Evolutionary conservation across 1,140 invertebrate species (phyloP).

Genomic region (Drosophila azteca): DNA sequence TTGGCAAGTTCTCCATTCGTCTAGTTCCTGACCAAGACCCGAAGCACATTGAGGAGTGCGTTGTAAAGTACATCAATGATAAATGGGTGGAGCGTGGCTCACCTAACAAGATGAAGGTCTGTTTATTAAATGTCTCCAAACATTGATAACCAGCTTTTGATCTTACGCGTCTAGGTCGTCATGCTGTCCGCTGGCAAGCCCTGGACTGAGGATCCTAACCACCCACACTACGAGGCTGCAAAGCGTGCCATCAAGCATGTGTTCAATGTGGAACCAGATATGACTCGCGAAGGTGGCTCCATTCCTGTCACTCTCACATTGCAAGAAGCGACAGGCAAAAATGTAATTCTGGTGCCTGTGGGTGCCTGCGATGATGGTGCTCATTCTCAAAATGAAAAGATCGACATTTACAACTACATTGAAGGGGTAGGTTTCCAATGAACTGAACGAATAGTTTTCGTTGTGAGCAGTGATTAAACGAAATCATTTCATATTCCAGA

Average conservation of each 20-base stretch:
- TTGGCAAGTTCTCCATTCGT: constrained; percentile 98
- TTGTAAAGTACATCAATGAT: constrained; percentile 89
- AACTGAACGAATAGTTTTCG: neutral
- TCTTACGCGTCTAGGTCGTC: constrained; percentile 83
- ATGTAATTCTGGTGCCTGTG: constrained; percentile 95
- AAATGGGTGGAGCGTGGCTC: constrained; percentile 90
- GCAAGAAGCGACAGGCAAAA: constrained; percentile 95
- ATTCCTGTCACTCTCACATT: constrained; percentile 97
- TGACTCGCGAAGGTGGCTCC: constrained; percentile 97
- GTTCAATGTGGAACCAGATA: constrained; percentile 96
- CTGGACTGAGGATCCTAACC: constrained; percentile 96
- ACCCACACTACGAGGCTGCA: constrained; percentile 96
- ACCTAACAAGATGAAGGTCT: constrained; percentile 93
- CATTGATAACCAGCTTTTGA: constrained; percentile 77
- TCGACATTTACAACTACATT: constrained; percentile 96
- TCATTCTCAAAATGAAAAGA: constrained; percentile 99
- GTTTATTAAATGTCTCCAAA: neutral
- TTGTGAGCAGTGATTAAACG: neutral
- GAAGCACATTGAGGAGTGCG: constrained; percentile 89
- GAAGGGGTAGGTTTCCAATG: constrained; percentile 90
- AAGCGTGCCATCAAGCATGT: constrained; percentile 94
- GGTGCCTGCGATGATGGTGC: constrained; percentile 98
- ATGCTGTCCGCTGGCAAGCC: constrained; percentile 90
- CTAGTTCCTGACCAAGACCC: constrained; percentile 96
- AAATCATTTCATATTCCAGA: constrained; percentile 85